These are phyloP conservation scores for Bos taurus DNA, from an alignment of 2,113 vertebrate genomes.

Conservation along the genomic window DNA sequence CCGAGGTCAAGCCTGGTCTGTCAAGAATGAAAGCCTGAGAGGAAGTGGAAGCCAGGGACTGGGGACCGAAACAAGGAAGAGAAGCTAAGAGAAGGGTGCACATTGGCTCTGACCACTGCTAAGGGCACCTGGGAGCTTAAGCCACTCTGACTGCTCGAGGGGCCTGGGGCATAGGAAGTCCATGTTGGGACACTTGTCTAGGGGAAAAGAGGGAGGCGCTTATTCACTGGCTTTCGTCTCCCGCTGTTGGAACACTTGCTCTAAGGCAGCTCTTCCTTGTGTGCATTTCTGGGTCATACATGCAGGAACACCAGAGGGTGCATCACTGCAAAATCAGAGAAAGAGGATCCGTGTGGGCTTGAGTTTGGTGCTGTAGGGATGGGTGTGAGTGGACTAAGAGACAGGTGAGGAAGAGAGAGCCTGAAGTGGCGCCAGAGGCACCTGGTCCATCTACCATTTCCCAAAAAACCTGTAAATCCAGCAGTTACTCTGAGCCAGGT, in stretches of 20 bases:
- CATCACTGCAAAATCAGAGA: neutral
- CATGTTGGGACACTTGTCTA: neutral
- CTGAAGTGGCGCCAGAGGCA: neutral
- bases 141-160: neutral
- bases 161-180: neutral
- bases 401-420: neutral
- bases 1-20: neutral
- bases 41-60: no score
- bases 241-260: neutral
- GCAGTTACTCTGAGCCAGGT: neutral
- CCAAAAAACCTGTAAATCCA: accelerated
- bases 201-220: neutral
- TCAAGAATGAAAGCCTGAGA: neutral
- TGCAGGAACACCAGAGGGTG: neutral
- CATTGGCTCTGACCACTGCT: neutral
- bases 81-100: accelerated
- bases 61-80: neutral
- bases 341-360: neutral
- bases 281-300: neutral
- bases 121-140: no score
- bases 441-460: neutral
- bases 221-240: neutral
- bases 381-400: neutral
- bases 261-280: accelerated
- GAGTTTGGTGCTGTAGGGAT: neutral